These are phyloP conservation scores for Phenganax subtilis DNA, from an alignment of 92 coral and sea anemone genomes.

Conservation along the genomic window DNA sequence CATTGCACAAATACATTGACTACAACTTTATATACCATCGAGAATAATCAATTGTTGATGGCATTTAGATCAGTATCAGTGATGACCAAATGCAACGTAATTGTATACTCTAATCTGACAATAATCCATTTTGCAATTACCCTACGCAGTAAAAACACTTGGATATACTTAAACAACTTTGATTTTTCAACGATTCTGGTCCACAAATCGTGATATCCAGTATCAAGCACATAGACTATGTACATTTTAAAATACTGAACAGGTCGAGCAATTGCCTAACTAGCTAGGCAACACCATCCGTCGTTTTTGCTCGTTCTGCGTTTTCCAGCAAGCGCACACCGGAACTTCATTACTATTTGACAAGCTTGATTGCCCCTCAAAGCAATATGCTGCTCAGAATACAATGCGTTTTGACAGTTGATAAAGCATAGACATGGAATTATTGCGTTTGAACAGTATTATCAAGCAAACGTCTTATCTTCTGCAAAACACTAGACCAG, in stretches of 20 bases:
- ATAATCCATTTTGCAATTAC: conserved; percentile 3
- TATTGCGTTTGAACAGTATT: neutral
- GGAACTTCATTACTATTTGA: conserved; percentile 1
- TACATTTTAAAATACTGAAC: too few species aligned
- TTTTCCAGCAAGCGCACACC: neutral
- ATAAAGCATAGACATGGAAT: neutral
- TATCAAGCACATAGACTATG: too few species aligned
- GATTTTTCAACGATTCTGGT: neutral
- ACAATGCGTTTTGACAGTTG: neutral
- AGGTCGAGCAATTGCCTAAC: too few species aligned
- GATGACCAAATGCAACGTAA: neutral
- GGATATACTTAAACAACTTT: neutral
- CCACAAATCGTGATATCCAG: neutral
- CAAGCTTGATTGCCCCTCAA: conserved; percentile 8
- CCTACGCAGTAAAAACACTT: neutral
- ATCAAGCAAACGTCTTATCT: neutral
- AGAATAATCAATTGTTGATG: neutral
- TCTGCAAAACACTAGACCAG: neutral
- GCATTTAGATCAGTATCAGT: neutral
- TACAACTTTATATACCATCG: neutral
- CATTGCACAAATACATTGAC: neutral
- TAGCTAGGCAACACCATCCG: too few species aligned
- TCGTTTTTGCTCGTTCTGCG: neutral
- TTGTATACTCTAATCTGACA: neutral
- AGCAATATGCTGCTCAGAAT: neutral